Evolutionary conservation across 64 coral and sea anemone genomes (phyloP).

Genomic region (Dendronephthya gigantea): DNA sequence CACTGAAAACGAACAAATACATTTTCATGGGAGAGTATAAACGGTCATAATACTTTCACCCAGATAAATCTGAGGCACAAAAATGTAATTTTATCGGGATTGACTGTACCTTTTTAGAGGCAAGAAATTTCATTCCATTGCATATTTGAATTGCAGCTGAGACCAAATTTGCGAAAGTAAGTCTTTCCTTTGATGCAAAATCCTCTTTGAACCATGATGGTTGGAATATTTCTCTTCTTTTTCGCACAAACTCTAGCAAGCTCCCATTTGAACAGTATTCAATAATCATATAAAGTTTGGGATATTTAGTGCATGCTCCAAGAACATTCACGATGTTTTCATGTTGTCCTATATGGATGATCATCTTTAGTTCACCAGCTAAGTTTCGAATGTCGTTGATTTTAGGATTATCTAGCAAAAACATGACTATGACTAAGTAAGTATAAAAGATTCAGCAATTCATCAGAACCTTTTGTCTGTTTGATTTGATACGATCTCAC

Average conservation of each 20-base stretch:
- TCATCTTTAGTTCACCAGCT: conserved; percentile 13
- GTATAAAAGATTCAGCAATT: not conserved
- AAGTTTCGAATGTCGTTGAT: not conserved
- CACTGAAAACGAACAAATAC: not conserved
- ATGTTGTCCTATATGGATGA: not conserved
- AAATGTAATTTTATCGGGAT: too few relatives aligned
- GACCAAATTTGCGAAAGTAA: not conserved
- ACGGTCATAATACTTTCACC: too few relatives aligned
- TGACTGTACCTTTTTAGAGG: conserved; percentile 2
- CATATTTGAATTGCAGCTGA: not conserved
- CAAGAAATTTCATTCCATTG: conserved; percentile 10
- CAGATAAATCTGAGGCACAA: too few relatives aligned
- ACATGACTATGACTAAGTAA: not conserved
- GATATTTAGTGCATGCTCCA: conserved; percentile 2
- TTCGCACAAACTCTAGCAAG: not conserved
- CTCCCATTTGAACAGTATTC: conserved; percentile 5
- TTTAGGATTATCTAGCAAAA: not conserved
- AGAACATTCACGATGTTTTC: conserved; percentile 12
- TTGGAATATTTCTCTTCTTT: conserved; percentile 5
- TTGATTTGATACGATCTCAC: too few relatives aligned
- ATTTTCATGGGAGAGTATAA: not conserved
- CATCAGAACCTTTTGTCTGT: not conserved
- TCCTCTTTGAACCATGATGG: not conserved
- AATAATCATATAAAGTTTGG: conserved; percentile 1
- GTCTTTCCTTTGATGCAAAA: not conserved